Base-by-base conservation (phyloP, 2,113 vertebrate genomes). In the Phainopepla nitens region DNA sequence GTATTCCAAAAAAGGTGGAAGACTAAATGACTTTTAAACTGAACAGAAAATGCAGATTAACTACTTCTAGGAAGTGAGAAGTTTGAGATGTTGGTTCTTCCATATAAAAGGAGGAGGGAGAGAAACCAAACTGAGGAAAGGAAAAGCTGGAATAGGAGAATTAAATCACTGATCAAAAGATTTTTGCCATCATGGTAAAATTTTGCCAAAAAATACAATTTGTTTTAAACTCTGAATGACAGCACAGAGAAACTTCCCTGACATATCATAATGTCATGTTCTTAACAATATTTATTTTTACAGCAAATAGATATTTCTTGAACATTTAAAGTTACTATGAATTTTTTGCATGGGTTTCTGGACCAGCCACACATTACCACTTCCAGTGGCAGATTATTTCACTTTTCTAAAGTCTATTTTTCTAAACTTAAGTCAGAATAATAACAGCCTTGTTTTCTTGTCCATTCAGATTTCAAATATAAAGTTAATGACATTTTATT, bases 401-500 rank as follows among this genome's bases (percentile, higher is more conserved):
- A 29, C 35, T 75, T 73, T 54, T 20, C 2, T 65, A 45, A 44
- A 65, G 44, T 57, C 33, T 78, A 7, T 78, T 91, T 93, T 89
- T 50, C 41, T 87, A 73, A 58, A 89, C 50, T 42, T 72, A 69
- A 57, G 3, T 68, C 35, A 79, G 64, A 95, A 31, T 65, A 80
- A n/a, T 45, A 89, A 17, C 65, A 95, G 17, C 0, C 2, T 21
- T 78, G 49, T 56, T 93, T 94, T 90, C 31, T 42, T 89, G 88
- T 93, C 86, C 18, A 41, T 75, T 87, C 80, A 81, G 7, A 87
- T 88, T 92, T 95, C 45, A 94, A 31, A 62, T 80, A 84, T 27
- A 76, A 96, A 88, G 24, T 29, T 88, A 95, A 92, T 86, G 58
- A 64, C 29, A 88, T 69, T 86, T 89, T 91, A 77, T 95, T 93